phyloP scores from a whole-genome alignment of 2,888 invertebrate species.

The Hydrotaea diabolus region DNA sequence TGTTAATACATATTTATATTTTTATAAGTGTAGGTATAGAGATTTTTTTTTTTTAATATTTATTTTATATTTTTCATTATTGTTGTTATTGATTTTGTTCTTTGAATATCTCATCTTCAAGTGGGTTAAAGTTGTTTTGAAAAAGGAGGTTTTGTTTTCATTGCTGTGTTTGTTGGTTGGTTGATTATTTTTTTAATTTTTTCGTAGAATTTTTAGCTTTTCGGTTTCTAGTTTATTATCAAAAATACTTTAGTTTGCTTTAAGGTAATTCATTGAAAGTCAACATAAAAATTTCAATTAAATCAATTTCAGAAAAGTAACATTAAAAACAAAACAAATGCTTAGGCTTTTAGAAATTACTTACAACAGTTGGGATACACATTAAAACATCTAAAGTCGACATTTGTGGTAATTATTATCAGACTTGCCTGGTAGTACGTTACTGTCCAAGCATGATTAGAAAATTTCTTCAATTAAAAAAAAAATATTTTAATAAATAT shows the following conservation, averaged over 20 bases:
- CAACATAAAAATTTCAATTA: slow-evolving; percentile 35
- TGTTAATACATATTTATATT: not conserved
- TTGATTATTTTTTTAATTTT: not conserved
- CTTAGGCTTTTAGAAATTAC: too few relatives aligned
- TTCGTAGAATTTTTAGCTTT: slow-evolving; percentile 27
- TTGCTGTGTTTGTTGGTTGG: slow-evolving; percentile 15
- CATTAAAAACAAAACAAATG: too few relatives aligned
- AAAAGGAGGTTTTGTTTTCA: slow-evolving; percentile 47
- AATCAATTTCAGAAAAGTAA: not conserved
- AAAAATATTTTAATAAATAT: too few relatives aligned
- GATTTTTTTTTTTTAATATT: slow-evolving; percentile 58
- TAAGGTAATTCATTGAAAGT: slow-evolving; percentile 1
- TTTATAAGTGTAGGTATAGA: slow-evolving; percentile 17
- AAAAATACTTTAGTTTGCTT: slow-evolving; percentile 46
- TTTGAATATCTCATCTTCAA: slow-evolving; percentile 50
- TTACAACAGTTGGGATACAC: too few relatives aligned
- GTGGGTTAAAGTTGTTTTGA: slow-evolving; percentile 58
- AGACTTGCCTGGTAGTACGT: too few relatives aligned
- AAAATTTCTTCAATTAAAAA: too few relatives aligned
- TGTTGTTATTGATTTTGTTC: slow-evolving; percentile 8
- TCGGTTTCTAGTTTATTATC: slow-evolving; percentile 52
- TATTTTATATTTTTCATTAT: slow-evolving; percentile 23
- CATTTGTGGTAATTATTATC: too few relatives aligned
- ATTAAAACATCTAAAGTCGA: too few relatives aligned
- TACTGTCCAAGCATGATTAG: too few relatives aligned